Conservation (phyloP, 2,113 vertebrate genomes). For the Sporophila hypoxantha region DNA sequence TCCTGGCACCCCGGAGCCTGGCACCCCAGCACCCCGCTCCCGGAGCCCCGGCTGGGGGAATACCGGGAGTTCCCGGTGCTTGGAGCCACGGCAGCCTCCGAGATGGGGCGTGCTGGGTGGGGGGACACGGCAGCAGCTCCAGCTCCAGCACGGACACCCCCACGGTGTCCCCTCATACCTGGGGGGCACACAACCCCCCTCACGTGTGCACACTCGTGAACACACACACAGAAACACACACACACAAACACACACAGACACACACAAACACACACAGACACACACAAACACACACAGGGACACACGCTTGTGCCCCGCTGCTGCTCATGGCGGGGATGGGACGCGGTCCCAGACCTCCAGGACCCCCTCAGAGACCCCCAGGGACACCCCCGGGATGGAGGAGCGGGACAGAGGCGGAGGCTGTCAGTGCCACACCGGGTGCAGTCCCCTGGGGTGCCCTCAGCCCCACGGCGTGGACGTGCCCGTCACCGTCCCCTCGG, state of each 20-base stretch:
- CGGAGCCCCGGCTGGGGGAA: accelerated
- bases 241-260: too few relatives aligned
- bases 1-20: too few relatives aligned
- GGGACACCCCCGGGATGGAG: too few relatives aligned
- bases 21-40: too few relatives aligned
- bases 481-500: accelerated
- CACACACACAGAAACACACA: neutral
- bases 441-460: too few relatives aligned
- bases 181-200: too few relatives aligned
- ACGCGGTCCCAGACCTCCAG: neutral
- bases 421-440: too few relatives aligned
- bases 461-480: neutral
- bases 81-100: accelerated
- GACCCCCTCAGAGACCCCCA: accelerated
- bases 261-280: too few relatives aligned
- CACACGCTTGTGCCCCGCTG: accelerated
- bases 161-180: accelerated
- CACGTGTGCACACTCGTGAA: accelerated
- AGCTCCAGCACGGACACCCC: neutral
- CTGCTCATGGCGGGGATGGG: too few relatives aligned
- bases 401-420: neutral
- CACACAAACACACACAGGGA: neutral
- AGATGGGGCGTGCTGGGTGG: accelerated
- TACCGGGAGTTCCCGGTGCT: neutral
- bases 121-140: neutral